Evolutionary conservation across 2,888 invertebrate species (phyloP).

Genomic region (Polia nebulosa): DNA sequence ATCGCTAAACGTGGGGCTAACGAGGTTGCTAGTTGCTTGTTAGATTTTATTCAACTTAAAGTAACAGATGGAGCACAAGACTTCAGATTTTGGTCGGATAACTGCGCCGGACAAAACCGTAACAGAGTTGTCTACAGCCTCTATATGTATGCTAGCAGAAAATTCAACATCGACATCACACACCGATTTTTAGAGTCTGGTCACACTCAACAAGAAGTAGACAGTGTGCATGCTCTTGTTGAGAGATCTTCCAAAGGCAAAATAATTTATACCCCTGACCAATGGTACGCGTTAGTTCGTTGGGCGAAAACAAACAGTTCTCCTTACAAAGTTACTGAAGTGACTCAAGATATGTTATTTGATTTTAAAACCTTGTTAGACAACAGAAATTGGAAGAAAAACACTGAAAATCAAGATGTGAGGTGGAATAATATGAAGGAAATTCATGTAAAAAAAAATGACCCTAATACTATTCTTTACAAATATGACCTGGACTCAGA

Average conservation of each 20-base stretch:
- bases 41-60: slow-evolving; percentile 25
- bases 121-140: slow-evolving; percentile 47
- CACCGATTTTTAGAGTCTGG: slow-evolving; percentile 34
- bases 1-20: slow-evolving; percentile 38
- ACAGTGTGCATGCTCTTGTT: slow-evolving; percentile 22
- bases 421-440: slow-evolving; percentile 37
- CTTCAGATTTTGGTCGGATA: slow-evolving; percentile 41
- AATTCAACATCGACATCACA: slow-evolving; percentile 18
- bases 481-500: slow-evolving; percentile 36
- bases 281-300: slow-evolving; percentile 25
- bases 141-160: slow-evolving; percentile 24
- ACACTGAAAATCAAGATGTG: slow-evolving; percentile 35
- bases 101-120: slow-evolving; percentile 50
- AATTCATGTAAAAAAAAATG: slow-evolving; percentile 27
- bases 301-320: slow-evolving; percentile 26
- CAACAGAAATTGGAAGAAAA: slow-evolving; percentile 40
- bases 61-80: slow-evolving; percentile 10
- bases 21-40: slow-evolving; percentile 44
- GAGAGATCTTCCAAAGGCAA: no score
- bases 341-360: slow-evolving; percentile 32
- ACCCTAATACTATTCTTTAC: slow-evolving; percentile 28
- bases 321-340: slow-evolving; percentile 19
- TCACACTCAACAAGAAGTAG: slow-evolving; percentile 42
- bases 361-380: slow-evolving; percentile 39
- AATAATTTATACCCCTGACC: slow-evolving; percentile 14